Evolutionary conservation across 2,113 vertebrate genomes (phyloP), one percentile per base, ranked within the genome.

Genomic region (Aspiorhynchus laticeps): DNA sequence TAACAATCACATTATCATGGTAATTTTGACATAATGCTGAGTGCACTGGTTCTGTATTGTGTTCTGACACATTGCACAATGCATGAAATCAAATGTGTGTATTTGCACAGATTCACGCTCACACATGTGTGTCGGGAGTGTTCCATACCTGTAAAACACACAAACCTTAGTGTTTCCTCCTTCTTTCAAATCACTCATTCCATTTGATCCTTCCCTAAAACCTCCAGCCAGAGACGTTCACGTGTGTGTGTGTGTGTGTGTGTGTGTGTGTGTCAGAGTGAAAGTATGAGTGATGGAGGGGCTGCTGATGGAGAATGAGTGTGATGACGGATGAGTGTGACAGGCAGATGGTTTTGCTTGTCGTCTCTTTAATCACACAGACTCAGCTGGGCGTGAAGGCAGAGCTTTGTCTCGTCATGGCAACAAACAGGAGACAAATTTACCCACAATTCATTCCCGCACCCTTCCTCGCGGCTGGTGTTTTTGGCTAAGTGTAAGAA

Each of bases 291-390:
- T 93, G 95, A 95, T 95, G 93, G 91, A 90, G 63, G 48, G 69
- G 36, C 88, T 85, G 92, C 94, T 95, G 93, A 95, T 95, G 94
- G 93, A 91, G 86, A 93, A 91, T 33, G 90, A 92, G 92, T 91
- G 91, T 87, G 90, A 92, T 95, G 95, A 96, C 94, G 93, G 95
- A 96, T 96, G 95, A 91, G 93, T 94, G 93, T 95, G 95, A 95
- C 95, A 95, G 94, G 94, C 95, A 95, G 95, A 96, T 95, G 95
- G 94, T 95, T 95, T 95, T 94, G 92, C 94, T 94, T 94, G 94
- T 95, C 93, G 91, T 95, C 92, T 94, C 93, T 95, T 96, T 96
- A 96, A 96, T 96, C 95, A 95, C 94, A 93, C 88, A 91, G 93
- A 95, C 92, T 93, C 94, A 94, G 92, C 93, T 93, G 89, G 91